Percentiles rank a stretch among this genome's conserved stretches.
Evolutionary conservation across 1,140 invertebrate genomes (phyloP).

Genomic region (Mesaphorura yosii): DNA sequence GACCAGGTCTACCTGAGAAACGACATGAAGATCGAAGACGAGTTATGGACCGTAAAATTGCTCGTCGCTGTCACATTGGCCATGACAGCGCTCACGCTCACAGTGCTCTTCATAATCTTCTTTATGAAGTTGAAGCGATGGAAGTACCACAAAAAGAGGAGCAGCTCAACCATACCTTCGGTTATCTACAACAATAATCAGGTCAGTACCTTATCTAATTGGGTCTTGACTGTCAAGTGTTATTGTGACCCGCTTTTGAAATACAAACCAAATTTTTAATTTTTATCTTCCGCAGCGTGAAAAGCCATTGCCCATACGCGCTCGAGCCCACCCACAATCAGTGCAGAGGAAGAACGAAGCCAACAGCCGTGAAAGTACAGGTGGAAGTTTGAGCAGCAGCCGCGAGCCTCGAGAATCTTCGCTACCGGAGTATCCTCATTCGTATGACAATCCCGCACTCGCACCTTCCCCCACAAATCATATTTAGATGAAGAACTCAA

Average conservation of each 20-base stretch:
- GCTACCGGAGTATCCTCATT: conserved; percentile 16
- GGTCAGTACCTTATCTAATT: not conserved
- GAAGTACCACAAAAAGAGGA: not conserved
- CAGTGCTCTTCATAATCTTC: not conserved
- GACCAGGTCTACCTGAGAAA: not conserved
- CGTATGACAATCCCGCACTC: conserved; percentile 23
- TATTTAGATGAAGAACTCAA: too few relatives aligned
- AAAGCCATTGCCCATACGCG: not conserved
- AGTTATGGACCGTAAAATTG: conserved; percentile 5
- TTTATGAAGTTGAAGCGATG: not conserved
- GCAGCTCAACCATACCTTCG: not conserved
- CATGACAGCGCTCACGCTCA: conserved; percentile 5
- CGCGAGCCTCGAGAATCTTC: conserved; percentile 19
- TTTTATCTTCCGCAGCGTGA: not conserved
- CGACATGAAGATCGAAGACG: not conserved
- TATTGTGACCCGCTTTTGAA: not conserved
- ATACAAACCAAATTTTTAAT: not conserved
- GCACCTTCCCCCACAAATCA: conserved; percentile 6
- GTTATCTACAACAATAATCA: conserved; percentile 6
- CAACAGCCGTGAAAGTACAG: not conserved
- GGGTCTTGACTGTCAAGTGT: not conserved
- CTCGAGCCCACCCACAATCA: not conserved
- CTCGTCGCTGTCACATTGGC: not conserved
- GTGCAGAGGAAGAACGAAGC: not conserved
- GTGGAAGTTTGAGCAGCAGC: not conserved